Evolutionary conservation across 1,140 invertebrate genomes (phyloP).

Genomic region (Halictus rubicundus): DNA sequence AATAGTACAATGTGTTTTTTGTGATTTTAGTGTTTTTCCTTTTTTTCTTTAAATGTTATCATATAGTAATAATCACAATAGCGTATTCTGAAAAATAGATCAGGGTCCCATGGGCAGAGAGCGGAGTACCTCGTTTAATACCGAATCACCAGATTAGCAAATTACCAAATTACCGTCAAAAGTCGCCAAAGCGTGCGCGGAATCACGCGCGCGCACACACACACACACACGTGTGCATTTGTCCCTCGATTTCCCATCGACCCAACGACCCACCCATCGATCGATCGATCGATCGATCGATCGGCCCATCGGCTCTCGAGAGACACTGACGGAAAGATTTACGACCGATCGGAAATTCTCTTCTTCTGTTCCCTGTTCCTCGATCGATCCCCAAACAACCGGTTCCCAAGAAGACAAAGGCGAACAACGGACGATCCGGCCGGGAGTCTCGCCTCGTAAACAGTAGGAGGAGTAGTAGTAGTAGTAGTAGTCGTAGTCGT

Average conservation of each 20-base stretch:
- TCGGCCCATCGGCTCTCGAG: not conserved
- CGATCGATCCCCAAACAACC: not conserved
- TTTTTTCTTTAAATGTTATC: constrained; percentile 71
- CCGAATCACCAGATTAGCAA: not conserved
- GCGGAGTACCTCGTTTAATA: constrained; percentile 63
- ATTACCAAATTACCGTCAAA: no score
- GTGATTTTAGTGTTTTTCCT: constrained; percentile 65
- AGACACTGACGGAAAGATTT: not conserved
- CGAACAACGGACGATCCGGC: not conserved
- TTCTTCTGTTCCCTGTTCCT: not conserved
- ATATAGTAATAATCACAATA: constrained; percentile 81
- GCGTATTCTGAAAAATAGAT: constrained; percentile 81
- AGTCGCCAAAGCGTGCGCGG: no score
- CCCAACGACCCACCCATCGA: no score
- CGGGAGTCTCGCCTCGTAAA: not conserved
- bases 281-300: no score
- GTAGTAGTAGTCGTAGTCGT: constrained; percentile 4
- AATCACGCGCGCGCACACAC: no score
- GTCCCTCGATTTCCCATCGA: no score
- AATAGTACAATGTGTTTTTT: constrained; percentile 67
- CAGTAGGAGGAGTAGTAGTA: constrained; percentile 7
- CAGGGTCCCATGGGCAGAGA: constrained; percentile 77
- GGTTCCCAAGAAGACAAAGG: not conserved
- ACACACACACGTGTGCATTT: not conserved
- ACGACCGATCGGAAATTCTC: not conserved